Evolutionary conservation across 2,113 vertebrate species (phyloP).

Genomic region (Cricetomys ansorgei): DNA sequence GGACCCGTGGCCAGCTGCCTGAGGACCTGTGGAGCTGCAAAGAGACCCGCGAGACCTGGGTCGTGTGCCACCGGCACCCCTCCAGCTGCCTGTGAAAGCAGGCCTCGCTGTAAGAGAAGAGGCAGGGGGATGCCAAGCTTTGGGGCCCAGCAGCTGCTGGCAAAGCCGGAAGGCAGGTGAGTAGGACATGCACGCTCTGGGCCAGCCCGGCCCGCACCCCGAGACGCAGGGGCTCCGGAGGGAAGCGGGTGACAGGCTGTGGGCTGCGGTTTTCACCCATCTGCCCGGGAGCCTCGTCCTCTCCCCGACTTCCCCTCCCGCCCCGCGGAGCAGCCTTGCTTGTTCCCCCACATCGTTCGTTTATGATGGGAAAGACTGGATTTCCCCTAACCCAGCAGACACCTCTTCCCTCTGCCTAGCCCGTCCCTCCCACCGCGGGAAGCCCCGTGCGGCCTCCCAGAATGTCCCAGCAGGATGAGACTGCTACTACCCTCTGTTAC

Average conservation of each 20-base stretch:
- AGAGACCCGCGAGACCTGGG: neutral
- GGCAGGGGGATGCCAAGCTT: neutral
- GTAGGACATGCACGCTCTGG: no score
- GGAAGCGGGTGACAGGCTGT: constrained; percentile 37
- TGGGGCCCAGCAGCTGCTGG: neutral
- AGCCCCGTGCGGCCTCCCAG: neutral
- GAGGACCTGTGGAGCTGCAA: neutral
- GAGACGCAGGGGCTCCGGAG: neutral
- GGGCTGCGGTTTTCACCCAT: constrained; percentile 62
- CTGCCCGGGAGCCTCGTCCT: constrained; percentile 32
- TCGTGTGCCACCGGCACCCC: neutral
- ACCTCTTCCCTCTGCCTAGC: constrained; percentile 67
- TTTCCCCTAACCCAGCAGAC: constrained; percentile 77
- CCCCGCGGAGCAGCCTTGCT: neutral
- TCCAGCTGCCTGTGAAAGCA: neutral
- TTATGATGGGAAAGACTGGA: constrained; percentile 68
- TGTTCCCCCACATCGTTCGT: constrained; percentile 18
- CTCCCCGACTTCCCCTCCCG: constrained; percentile 51
- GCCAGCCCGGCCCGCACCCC: neutral
- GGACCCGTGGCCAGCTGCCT: neutral
- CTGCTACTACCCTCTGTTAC: neutral
- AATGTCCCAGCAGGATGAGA: constrained; percentile 55
- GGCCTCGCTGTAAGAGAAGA: rapidly evolving
- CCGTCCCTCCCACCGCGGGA: constrained; percentile 62
- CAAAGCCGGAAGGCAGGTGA: neutral